phyloP scores from a whole-genome alignment of 2,888 invertebrate species.

The Metallyticus violacea region DNA sequence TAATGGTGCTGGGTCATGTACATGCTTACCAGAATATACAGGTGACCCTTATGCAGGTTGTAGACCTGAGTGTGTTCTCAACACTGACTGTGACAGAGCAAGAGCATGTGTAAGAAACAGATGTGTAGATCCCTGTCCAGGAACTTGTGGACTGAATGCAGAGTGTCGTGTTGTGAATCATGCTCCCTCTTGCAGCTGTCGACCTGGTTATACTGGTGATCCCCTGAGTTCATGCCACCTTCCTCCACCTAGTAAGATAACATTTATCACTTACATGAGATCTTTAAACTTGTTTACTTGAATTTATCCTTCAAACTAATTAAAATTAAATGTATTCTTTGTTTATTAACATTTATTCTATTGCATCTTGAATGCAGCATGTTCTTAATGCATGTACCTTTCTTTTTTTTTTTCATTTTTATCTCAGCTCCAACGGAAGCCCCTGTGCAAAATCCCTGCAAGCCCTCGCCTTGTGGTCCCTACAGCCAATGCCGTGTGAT shows the following conservation, averaged over 20 bases:
- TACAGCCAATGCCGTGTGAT: conserved; percentile 74
- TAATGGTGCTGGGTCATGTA: conserved; percentile 77
- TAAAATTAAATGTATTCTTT: background rate
- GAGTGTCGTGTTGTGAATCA: conserved; percentile 81
- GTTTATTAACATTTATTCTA: background rate
- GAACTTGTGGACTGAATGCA: conserved; percentile 79
- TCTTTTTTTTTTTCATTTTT: conserved; percentile 1
- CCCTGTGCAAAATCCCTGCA: conserved; percentile 57
- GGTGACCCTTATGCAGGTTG: conserved; percentile 82
- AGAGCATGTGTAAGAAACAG: conserved; percentile 80
- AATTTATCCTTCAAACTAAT: background rate
- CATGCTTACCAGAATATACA: conserved; percentile 76
- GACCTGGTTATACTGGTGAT: conserved; percentile 73
- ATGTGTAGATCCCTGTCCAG: conserved; percentile 79
- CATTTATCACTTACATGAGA: background rate
- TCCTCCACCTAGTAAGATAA: conserved; percentile 31
- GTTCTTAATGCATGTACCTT: conserved; percentile 19
- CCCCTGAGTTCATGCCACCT: conserved; percentile 70
- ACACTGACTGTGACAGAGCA: conserved; percentile 74
- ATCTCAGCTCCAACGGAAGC: conserved; percentile 13
- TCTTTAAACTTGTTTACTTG: background rate
- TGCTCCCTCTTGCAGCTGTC: conserved; percentile 73
- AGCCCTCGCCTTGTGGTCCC: conserved; percentile 78
- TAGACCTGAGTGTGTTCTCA: conserved; percentile 78
- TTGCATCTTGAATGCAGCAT: background rate